These are phyloP conservation scores for Mimumesa dahlbomi DNA, from an alignment of 2,888 invertebrate species.

Conservation along the genomic window DNA sequence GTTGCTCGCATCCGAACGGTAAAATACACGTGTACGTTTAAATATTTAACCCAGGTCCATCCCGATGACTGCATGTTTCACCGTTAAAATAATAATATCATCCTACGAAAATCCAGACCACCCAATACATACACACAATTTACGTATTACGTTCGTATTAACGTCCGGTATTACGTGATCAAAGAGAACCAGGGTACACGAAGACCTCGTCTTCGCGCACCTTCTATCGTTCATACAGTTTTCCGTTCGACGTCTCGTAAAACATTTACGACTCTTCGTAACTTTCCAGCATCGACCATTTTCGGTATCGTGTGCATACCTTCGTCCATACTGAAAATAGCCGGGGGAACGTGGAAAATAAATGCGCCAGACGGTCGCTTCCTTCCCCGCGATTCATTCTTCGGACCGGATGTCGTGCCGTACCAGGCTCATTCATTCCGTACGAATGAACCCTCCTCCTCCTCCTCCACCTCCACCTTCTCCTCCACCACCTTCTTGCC, in stretches of 20 bases:
- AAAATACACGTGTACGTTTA: too few species aligned
- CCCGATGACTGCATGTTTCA: too few species aligned
- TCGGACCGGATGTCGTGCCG: slow-evolving; percentile 57
- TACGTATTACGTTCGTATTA: too few species aligned
- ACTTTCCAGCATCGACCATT: background rate
- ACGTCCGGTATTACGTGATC: too few species aligned
- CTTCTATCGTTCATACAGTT: too few species aligned
- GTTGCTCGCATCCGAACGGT: too few species aligned
- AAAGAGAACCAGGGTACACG: too few species aligned
- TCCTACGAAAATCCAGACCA: too few species aligned
- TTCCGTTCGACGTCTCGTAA: slow-evolving; percentile 36
- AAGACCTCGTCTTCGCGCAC: too few species aligned
- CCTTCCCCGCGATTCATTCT: slow-evolving; percentile 49
- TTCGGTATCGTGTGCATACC: slow-evolving; percentile 27
- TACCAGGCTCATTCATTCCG: slow-evolving; percentile 53
- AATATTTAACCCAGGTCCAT: too few species aligned
- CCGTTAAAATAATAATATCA: too few species aligned
- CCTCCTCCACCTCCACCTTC: background rate
- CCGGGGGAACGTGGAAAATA: slow-evolving; percentile 39
- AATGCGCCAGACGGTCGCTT: slow-evolving; percentile 52
- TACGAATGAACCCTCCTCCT: slow-evolving; percentile 27
- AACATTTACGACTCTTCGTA: slow-evolving; percentile 46
- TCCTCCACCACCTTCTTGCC: background rate
- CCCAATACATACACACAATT: too few species aligned
- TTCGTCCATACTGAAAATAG: slow-evolving; percentile 41